Evolutionary conservation across 2,888 invertebrate species (phyloP).

Genomic region (Acronicta leporina): DNA sequence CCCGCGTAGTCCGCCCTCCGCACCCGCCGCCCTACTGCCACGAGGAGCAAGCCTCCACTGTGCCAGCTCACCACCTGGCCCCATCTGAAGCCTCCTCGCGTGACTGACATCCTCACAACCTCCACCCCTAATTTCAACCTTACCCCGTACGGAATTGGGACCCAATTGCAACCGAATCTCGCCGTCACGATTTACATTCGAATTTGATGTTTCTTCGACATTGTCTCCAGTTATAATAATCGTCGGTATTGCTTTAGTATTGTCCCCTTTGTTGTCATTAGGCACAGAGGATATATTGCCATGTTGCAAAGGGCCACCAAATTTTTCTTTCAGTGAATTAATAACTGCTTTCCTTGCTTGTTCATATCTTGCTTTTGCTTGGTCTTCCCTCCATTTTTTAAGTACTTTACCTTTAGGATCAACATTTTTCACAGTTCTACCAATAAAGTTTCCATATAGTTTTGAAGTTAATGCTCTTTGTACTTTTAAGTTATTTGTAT

Average conservation of each 20-base stretch:
- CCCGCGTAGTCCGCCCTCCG: slow-evolving; percentile 78
- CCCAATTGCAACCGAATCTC: slow-evolving; percentile 56
- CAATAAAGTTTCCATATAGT: slow-evolving; percentile 56
- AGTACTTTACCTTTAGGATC: slow-evolving; percentile 76
- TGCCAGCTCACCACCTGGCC: slow-evolving; percentile 85
- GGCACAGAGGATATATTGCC: slow-evolving; percentile 63
- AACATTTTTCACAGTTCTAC: slow-evolving; percentile 51
- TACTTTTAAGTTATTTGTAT: slow-evolving; percentile 54
- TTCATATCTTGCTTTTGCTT: slow-evolving; percentile 76
- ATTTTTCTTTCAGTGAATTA: slow-evolving; percentile 84
- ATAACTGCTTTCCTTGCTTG: slow-evolving; percentile 80
- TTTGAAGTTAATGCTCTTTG: slow-evolving; percentile 61
- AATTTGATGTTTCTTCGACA: slow-evolving; percentile 84
- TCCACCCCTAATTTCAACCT: slow-evolving; percentile 64
- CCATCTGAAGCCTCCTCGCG: slow-evolving; percentile 84
- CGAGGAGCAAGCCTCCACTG: slow-evolving; percentile 79
- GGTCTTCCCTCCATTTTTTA: slow-evolving; percentile 80
- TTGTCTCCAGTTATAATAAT: slow-evolving; percentile 80
- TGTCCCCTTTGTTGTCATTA: slow-evolving; percentile 68
- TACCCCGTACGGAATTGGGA: slow-evolving; percentile 60
- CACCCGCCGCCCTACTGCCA: slow-evolving; percentile 83
- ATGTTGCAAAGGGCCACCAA: slow-evolving; percentile 59
- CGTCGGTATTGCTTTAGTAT: slow-evolving; percentile 67
- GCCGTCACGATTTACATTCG: slow-evolving; percentile 74
- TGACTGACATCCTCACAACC: slow-evolving; percentile 76